These are phyloP conservation scores for Platycheirus rosarum DNA, from an alignment of 2,888 invertebrate genomes.

Conservation along the genomic window DNA sequence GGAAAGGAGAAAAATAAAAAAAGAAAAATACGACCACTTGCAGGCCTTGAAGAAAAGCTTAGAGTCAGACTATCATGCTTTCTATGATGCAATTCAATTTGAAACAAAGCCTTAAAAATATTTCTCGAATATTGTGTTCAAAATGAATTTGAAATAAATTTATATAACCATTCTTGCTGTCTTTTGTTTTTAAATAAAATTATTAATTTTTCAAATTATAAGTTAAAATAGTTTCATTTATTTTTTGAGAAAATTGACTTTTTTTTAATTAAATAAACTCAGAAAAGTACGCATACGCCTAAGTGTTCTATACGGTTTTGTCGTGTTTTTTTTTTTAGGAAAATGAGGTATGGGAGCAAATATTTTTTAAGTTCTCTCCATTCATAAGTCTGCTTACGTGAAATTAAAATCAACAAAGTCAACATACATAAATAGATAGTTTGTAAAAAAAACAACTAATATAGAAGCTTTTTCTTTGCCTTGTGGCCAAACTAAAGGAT, in stretches of 20 bases:
- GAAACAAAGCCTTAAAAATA: neutral
- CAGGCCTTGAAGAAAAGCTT: conserved; percentile 6
- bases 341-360: neutral
- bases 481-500: no score
- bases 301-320: neutral
- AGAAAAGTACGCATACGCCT: neutral
- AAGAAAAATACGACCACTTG: conserved; percentile 13
- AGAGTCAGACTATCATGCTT: neutral
- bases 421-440: neutral
- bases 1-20: conserved; percentile 6
- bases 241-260: neutral
- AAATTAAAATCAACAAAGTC: neutral
- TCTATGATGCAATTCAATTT: neutral
- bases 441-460: neutral
- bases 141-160: conserved; percentile 4
- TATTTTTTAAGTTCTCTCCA: neutral
- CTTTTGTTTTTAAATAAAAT: conserved; percentile 2
- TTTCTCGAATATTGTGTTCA: conserved; percentile 5
- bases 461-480: neutral
- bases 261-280: neutral
- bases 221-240: neutral
- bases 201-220: neutral
- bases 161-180: neutral
- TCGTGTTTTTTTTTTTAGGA: neutral
- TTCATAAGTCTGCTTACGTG: neutral